These are phyloP conservation scores for Phrynocephalus forsythii DNA, from an alignment of 2,797 vertebrate genomes.

Conservation along the genomic window DNA sequence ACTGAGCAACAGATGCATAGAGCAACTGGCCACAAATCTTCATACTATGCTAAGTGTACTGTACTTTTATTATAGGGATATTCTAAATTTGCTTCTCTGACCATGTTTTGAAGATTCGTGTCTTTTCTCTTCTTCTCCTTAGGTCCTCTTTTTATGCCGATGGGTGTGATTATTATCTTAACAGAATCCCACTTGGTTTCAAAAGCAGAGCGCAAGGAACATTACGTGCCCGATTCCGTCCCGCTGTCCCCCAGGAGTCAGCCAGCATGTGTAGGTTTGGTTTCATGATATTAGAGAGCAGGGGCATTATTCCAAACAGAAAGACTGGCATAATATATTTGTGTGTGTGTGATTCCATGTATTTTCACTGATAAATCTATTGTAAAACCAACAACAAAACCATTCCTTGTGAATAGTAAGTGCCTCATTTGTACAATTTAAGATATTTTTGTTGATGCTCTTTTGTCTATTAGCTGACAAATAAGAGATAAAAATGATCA, in stretches of 20 bases:
- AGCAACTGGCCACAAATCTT: not conserved
- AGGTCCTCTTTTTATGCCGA: not conserved
- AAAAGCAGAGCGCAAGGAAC: not conserved
- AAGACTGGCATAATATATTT: not conserved
- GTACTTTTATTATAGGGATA: not conserved
- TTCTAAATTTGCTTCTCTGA: conserved; percentile 3
- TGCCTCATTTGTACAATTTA: conserved; percentile 6
- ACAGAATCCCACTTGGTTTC: not conserved
- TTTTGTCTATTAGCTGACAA: conserved; percentile 15
- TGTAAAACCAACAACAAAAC: not conserved
- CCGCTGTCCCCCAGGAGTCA: not conserved
- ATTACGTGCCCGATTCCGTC: not conserved
- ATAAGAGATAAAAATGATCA: not conserved
- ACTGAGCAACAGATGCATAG: not conserved
- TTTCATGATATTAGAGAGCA: not conserved
- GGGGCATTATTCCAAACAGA: not conserved
- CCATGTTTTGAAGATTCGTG: not conserved
- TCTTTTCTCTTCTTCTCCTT: not conserved
- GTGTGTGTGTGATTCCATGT: not conserved
- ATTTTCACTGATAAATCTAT: conserved; percentile 1
- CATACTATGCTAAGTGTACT: not conserved
- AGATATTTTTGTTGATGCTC: conserved; percentile 8
- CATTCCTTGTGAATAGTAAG: conserved; percentile 6
- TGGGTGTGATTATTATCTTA: not conserved
- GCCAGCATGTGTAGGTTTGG: not conserved